Conservation (phyloP, 2,888 invertebrate species). For the Lasiommata megera region DNA sequence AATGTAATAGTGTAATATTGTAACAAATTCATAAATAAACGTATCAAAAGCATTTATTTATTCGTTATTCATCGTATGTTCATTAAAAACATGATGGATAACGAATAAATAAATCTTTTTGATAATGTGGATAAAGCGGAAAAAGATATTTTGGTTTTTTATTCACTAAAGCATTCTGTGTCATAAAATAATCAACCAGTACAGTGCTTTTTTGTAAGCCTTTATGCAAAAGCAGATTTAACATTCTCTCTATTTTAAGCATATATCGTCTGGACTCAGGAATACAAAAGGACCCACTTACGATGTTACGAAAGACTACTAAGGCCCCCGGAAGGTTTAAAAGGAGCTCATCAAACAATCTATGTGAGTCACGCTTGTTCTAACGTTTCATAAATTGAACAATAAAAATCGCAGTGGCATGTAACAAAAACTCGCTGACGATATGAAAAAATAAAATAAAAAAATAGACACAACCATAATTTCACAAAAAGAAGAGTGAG, state of each 20-base stretch:
- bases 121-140: too few relatives aligned
- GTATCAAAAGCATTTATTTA: too few relatives aligned
- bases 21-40: too few relatives aligned
- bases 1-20: too few relatives aligned
- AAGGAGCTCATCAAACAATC: background rate
- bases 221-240: background rate
- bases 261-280: background rate
- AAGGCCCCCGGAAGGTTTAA: background rate
- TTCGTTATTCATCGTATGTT: too few relatives aligned
- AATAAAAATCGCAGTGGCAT: constrained; percentile 1
- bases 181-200: background rate
- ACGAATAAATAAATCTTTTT: too few relatives aligned
- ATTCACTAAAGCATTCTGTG: too few relatives aligned
- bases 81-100: too few relatives aligned
- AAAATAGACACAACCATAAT: background rate
- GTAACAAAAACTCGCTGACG: background rate
- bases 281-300: background rate
- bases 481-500: background rate
- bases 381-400: background rate
- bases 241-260: background rate
- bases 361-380: background rate
- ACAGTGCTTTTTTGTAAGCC: background rate
- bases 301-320: background rate
- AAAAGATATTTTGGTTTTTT: too few relatives aligned
- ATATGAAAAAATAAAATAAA: background rate